phyloP scores from a whole-genome alignment of 2,888 invertebrate genomes.

The Onthophagus sagittarius region DNA sequence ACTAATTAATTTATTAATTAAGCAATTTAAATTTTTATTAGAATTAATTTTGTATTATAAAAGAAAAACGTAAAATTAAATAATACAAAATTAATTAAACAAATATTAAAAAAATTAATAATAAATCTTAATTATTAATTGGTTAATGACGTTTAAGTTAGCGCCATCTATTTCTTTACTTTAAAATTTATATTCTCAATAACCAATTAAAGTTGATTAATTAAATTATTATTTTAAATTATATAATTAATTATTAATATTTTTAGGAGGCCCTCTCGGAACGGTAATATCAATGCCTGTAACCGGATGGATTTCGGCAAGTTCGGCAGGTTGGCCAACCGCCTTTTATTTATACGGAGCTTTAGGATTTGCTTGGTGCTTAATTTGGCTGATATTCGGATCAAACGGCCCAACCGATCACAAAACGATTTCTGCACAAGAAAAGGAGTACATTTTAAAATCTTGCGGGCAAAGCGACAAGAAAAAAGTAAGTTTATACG shows the following conservation, averaged over 20 bases:
- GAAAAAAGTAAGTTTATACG: conserved; percentile 6
- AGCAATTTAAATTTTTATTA: too few species aligned
- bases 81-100: too few species aligned
- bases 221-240: too few species aligned
- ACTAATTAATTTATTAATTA: background rate
- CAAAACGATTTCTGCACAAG: conserved; percentile 58
- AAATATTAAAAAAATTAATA: too few species aligned
- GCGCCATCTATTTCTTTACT: too few species aligned
- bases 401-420: conserved; percentile 61
- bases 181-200: too few species aligned
- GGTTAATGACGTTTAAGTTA: too few species aligned
- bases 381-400: conserved; percentile 60
- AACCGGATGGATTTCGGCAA: conserved; percentile 67
- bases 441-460: conserved; percentile 63
- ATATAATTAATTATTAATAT: too few species aligned
- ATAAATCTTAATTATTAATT: too few species aligned
- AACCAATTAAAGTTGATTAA: too few species aligned
- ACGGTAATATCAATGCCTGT: conserved; percentile 71
- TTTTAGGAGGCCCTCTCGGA: conserved; percentile 71
- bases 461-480: conserved; percentile 54
- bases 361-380: conserved; percentile 59
- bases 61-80: too few species aligned
- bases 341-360: conserved; percentile 73
- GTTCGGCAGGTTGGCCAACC: conserved; percentile 69
- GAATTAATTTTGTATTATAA: too few species aligned